A percentile compares a stretch with the other conserved stretches of the same genome.
phyloP scores from a whole-genome alignment of 2,888 invertebrate species.

The Tolmerus cingulatus region DNA sequence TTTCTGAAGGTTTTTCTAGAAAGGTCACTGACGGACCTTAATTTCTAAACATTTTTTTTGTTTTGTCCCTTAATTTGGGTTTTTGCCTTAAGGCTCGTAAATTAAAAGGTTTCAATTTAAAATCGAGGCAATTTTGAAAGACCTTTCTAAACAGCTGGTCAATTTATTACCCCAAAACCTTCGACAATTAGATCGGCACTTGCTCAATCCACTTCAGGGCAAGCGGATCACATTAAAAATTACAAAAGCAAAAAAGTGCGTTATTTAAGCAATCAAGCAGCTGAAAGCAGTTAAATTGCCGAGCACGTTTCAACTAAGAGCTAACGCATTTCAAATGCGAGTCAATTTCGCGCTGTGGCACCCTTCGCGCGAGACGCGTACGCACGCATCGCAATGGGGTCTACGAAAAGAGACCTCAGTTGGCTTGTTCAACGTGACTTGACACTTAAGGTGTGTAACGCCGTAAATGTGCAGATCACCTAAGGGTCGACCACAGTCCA shows the following conservation, averaged over 20 bases:
- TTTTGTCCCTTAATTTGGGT: background rate
- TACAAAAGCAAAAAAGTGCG: background rate
- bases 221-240: background rate
- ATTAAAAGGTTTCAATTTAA: background rate
- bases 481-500: constrained; percentile 23
- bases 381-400: background rate
- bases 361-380: background rate
- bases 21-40: background rate
- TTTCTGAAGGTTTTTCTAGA: background rate
- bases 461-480: background rate
- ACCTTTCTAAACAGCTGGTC: background rate
- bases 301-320: background rate
- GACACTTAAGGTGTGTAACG: background rate
- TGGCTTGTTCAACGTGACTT: constrained; percentile 7
- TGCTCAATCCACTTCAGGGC: background rate
- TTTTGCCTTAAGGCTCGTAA: background rate
- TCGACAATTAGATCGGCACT: background rate
- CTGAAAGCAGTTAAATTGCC: background rate
- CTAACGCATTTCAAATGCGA: background rate
- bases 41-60: background rate
- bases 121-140: background rate
- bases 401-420: background rate
- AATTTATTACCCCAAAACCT: background rate
- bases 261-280: background rate
- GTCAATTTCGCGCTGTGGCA: background rate